A percentile compares a stretch with the other conserved stretches of the same genome.
These are phyloP conservation scores for Crypturellus tataupa DNA, from an alignment of 2,797 vertebrate genomes.

Conservation along the genomic window DNA sequence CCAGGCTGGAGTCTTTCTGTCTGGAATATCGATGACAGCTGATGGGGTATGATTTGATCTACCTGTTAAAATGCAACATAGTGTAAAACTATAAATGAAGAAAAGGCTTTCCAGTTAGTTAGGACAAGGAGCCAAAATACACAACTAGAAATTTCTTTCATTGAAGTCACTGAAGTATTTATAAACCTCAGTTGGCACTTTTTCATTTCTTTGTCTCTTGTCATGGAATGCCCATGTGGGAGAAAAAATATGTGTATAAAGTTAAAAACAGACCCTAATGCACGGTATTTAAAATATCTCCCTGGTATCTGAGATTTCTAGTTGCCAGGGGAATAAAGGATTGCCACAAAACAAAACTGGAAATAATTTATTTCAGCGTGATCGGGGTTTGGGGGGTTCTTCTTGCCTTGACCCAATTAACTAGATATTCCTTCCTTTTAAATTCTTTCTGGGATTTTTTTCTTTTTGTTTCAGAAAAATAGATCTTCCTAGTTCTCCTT, in stretches of 20 bases:
- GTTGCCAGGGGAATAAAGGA: conserved; percentile 67
- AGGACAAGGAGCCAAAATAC: conserved; percentile 32
- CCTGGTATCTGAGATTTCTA: conserved; percentile 74
- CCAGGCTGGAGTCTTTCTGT: conserved; percentile 1
- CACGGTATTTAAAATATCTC: conserved; percentile 75
- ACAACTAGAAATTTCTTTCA: conserved; percentile 47
- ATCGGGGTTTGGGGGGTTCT: conserved; percentile 59
- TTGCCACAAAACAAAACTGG: conserved; percentile 57
- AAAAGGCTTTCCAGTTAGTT: not conserved
- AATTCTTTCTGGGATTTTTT: conserved; percentile 9
- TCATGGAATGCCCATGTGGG: conserved; percentile 57
- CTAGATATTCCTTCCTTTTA: conserved; percentile 52
- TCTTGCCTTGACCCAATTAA: conserved; percentile 63
- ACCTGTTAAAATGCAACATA: not conserved
- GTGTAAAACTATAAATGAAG: not conserved
- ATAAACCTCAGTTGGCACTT: conserved; percentile 57
- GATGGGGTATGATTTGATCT: conserved; percentile 47
- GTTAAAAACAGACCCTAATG: conserved; percentile 66
- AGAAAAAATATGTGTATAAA: conserved; percentile 61
- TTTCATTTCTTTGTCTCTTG: conserved; percentile 61
- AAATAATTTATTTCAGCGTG: conserved; percentile 68
- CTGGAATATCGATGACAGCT: conserved; percentile 41
- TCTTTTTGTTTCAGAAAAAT: not conserved
- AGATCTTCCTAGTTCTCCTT: conserved; percentile 16
- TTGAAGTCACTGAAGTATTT: conserved; percentile 44